A percentile compares a stretch with the other conserved stretches of the same genome.
These are phyloP conservation scores for Lithophane socia DNA, from an alignment of 2,888 invertebrate species.

Conservation along the genomic window DNA sequence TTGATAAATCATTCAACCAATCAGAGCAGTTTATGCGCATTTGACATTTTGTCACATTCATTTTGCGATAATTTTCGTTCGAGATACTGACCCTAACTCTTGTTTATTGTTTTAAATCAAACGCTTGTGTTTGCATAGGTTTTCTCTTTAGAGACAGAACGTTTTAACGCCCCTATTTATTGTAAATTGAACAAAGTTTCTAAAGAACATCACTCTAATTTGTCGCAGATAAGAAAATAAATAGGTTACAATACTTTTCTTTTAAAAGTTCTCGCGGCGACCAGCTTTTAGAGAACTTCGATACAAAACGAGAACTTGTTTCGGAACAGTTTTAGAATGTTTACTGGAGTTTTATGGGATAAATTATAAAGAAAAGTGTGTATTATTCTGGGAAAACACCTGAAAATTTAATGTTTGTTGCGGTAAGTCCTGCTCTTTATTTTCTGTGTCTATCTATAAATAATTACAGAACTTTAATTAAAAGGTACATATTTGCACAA, in stretches of 20 bases:
- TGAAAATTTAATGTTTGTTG: not conserved
- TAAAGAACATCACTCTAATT: slow-evolving; percentile 79
- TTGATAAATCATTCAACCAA: no score
- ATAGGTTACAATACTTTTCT: slow-evolving; percentile 83
- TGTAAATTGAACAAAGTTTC: slow-evolving; percentile 64
- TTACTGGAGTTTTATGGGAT: slow-evolving; percentile 15
- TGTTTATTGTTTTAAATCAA: not conserved
- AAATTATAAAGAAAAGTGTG: slow-evolving; percentile 14
- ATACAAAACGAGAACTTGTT: slow-evolving; percentile 30
- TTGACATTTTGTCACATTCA: not conserved
- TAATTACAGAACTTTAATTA: not conserved
- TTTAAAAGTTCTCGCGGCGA: slow-evolving; percentile 68
- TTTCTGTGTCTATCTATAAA: not conserved
- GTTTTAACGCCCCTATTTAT: slow-evolving; percentile 47
- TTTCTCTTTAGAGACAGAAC: not conserved
- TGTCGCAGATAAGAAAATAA: slow-evolving; percentile 79
- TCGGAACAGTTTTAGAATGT: slow-evolving; percentile 40
- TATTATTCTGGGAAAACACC: not conserved
- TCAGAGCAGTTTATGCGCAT: no score
- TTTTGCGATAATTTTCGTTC: not conserved
- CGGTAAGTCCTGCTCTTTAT: not conserved
- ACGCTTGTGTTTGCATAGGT: not conserved
- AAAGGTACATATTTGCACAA: not conserved
- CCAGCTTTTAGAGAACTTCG: slow-evolving; percentile 34
- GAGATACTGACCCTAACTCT: no score